A percentile compares a stretch with the other conserved stretches of the same genome.
These are phyloP conservation scores for Aplidium turbinatum DNA, from an alignment of 23 tunicate genomes.

Conservation along the genomic window DNA sequence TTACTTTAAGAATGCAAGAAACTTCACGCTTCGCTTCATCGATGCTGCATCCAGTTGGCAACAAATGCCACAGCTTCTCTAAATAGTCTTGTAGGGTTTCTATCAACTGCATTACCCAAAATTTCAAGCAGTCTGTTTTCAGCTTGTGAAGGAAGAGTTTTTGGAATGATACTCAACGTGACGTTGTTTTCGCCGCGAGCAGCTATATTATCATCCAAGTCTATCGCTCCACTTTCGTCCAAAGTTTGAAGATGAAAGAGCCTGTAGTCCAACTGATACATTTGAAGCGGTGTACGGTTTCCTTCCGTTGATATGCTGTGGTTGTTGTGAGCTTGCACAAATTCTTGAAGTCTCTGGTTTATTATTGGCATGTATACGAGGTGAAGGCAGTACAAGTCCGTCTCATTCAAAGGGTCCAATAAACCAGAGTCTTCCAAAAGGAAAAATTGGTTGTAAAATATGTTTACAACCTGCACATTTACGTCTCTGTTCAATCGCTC, in stretches of 20 bases:
- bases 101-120: too few relatives aligned
- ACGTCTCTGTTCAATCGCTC: conserved; percentile 10
- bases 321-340: background rate
- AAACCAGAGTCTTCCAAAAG: conserved; percentile 4
- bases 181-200: too few relatives aligned
- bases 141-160: too few relatives aligned
- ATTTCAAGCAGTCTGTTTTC: too few relatives aligned
- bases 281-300: background rate
- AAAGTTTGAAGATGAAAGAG: conserved; percentile 4
- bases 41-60: too few relatives aligned
- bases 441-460: background rate
- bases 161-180: too few relatives aligned
- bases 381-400: background rate
- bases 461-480: conserved; percentile 7
- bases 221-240: background rate
- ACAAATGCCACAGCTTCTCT: too few relatives aligned
- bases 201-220: conserved; percentile 4
- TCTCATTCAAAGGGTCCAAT: background rate
- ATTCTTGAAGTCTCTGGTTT: background rate
- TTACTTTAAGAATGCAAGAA: too few relatives aligned
- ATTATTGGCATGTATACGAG: background rate
- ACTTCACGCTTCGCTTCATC: too few relatives aligned
- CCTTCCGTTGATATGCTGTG: conserved; percentile 15
- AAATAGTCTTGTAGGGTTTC: too few relatives aligned
- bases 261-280: background rate